A percentile compares a stretch with the other conserved stretches of the same genome.
Conservation (phyloP, 2,888 invertebrate genomes). For the Scotopteryx bipunctaria region DNA sequence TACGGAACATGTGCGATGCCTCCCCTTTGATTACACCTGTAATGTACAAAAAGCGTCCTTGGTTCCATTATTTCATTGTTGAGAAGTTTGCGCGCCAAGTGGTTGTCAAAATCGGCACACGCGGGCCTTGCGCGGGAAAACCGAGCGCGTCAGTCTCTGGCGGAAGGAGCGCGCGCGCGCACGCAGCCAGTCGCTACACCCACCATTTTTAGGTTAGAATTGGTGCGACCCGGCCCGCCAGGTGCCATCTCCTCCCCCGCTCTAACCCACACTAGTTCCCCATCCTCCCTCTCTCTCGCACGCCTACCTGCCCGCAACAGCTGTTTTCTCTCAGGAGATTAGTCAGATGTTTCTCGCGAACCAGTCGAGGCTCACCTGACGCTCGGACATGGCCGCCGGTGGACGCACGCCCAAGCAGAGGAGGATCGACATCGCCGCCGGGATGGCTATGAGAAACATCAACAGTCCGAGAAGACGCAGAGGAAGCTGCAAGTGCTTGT, state of each 20-base stretch:
- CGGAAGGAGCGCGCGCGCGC: constrained; percentile 64
- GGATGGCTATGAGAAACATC: constrained; percentile 68
- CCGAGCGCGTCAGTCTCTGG: constrained; percentile 60
- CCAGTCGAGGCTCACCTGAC: constrained; percentile 79
- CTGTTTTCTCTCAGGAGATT: constrained; percentile 82
- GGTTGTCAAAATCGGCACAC: constrained; percentile 75
- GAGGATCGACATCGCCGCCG: constrained; percentile 67
- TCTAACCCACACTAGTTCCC: constrained; percentile 51
- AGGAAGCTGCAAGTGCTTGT: constrained; percentile 83
- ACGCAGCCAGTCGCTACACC: constrained; percentile 46
- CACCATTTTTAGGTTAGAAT: constrained; percentile 73
- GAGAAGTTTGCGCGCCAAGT: constrained; percentile 79
- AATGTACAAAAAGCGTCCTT: constrained; percentile 78
- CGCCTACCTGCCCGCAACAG: constrained; percentile 77
- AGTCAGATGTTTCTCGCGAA: constrained; percentile 81
- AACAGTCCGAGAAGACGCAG: constrained; percentile 71
- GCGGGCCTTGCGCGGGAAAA: constrained; percentile 72
- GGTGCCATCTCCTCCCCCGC: constrained; percentile 69
- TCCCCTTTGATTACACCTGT: constrained; percentile 76
- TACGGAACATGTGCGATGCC: constrained; percentile 40
- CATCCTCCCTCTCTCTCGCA: constrained; percentile 60
- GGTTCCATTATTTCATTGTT: constrained; percentile 72
- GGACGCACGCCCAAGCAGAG: constrained; percentile 78
- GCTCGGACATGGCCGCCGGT: constrained; percentile 70
- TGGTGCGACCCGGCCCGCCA: constrained; percentile 75